phyloP scores from a whole-genome alignment of 53 echinoderm and acorn worm species.

The Hippasteria phrygiana region DNA sequence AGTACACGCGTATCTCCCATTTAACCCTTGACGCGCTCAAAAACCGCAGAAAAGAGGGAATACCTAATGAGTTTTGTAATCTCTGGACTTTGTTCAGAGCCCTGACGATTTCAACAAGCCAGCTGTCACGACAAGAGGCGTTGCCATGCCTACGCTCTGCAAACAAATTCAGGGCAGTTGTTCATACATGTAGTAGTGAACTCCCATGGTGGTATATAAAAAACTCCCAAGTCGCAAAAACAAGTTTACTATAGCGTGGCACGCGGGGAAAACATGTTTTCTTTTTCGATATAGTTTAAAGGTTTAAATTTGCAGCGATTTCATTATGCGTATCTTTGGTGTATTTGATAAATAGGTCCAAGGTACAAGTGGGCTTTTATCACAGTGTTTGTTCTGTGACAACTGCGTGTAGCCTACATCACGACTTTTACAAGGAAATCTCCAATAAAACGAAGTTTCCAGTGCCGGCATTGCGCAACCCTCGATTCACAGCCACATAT shows the following conservation, averaged over 20 bases:
- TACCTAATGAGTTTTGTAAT: not conserved
- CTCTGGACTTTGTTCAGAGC: slow-evolving; percentile 33
- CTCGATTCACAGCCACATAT: too few species aligned
- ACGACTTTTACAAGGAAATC: not conserved
- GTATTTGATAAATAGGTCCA: slow-evolving; percentile 27
- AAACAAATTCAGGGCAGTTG: not conserved
- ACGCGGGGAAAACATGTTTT: not conserved
- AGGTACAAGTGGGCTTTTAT: slow-evolving; percentile 1
- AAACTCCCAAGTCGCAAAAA: slow-evolving; percentile 18
- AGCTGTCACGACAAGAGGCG: slow-evolving; percentile 36
- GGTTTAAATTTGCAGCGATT: not conserved
- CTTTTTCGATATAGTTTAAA: not conserved
- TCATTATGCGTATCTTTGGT: not conserved
- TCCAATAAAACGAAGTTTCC: slow-evolving; percentile 19
- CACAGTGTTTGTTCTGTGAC: not conserved
- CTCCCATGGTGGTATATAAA: too few species aligned
- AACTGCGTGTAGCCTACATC: not conserved
- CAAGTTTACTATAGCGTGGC: slow-evolving; percentile 25
- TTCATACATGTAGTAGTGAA: too few species aligned
- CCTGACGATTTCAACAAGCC: slow-evolving; percentile 29
- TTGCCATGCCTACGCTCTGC: slow-evolving; percentile 20
- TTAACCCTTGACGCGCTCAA: not conserved
- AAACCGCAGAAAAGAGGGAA: slow-evolving; percentile 42
- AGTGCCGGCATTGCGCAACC: not conserved
- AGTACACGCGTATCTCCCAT: slow-evolving; percentile 7